Evolutionary conservation across 2,888 invertebrate genomes (phyloP).

Genomic region (Anodontia alba): DNA sequence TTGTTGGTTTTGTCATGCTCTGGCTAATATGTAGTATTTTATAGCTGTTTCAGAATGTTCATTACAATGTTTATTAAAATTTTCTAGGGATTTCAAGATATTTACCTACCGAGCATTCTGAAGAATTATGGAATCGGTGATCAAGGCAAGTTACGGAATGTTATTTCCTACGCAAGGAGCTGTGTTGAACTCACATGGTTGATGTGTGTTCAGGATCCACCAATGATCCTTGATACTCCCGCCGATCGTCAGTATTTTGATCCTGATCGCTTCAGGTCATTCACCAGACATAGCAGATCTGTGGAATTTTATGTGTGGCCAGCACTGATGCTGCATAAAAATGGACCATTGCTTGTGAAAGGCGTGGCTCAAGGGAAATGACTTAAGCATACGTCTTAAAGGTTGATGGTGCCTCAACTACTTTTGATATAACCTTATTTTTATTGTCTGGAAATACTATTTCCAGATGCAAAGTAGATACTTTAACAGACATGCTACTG

Average conservation of each 20-base stretch:
- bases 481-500: too few species aligned
- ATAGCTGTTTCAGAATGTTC: too few species aligned
- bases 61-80: too few species aligned
- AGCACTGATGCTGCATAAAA: slow-evolving; percentile 16
- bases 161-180: slow-evolving; percentile 42
- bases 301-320: slow-evolving; percentile 19
- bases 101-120: not conserved
- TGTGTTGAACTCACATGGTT: slow-evolving; percentile 55
- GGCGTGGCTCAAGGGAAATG: slow-evolving; percentile 12
- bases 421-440: too few species aligned
- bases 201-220: slow-evolving; percentile 55
- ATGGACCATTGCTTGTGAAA: slow-evolving; percentile 17
- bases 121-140: not conserved
- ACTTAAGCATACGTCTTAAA: too few species aligned
- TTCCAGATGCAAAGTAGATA: too few species aligned
- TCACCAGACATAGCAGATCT: not conserved
- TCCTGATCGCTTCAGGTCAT: slow-evolving; percentile 1
- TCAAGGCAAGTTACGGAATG: not conserved
- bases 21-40: too few species aligned
- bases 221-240: slow-evolving; percentile 38
- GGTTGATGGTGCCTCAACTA: too few species aligned
- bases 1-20: too few species aligned
- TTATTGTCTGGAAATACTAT: too few species aligned
- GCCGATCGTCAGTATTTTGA: not conserved
- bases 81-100: not conserved